Evolutionary conservation across 2,113 vertebrate species (phyloP).

Genomic region (Neomonachus schauinslandi): DNA sequence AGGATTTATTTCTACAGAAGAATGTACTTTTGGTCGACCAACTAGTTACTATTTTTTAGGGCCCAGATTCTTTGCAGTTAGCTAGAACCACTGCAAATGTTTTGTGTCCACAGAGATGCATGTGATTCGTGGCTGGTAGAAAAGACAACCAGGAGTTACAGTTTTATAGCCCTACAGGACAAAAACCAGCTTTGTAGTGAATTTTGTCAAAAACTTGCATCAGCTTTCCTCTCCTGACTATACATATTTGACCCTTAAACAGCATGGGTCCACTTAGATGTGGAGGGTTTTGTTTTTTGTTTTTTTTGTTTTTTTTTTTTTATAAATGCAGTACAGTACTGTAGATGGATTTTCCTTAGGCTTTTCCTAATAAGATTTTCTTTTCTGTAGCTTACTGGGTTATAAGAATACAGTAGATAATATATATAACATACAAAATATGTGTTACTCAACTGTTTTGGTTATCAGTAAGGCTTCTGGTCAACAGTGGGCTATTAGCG

Average conservation of each 20-base stretch:
- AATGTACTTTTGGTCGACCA: neutral
- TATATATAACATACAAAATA: neutral
- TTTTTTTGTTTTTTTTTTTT: neutral
- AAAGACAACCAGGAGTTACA: neutral
- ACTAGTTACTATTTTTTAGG: neutral
- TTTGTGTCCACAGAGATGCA: neutral
- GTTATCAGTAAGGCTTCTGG: neutral
- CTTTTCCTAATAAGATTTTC: neutral
- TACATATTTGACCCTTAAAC: neutral
- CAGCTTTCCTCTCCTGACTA: neutral
- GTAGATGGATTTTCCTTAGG: neutral
- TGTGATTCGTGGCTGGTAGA: neutral
- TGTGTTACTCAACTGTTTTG: neutral
- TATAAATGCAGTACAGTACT: neutral
- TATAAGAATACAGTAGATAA: neutral
- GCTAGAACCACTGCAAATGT: neutral
- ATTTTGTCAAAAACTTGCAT: neutral
- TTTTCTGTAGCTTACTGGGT: neutral
- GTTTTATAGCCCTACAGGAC: neutral
- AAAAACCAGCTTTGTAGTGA: neutral
- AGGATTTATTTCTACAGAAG: neutral
- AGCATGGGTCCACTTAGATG: neutral
- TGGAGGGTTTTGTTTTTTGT: neutral
- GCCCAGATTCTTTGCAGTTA: neutral
- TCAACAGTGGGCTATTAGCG: neutral